Evolutionary conservation across 2,797 vertebrate species (phyloP), one percentile per base, ranked within the genome.

Genomic region (Heteromormyrus szaboi): DNA sequence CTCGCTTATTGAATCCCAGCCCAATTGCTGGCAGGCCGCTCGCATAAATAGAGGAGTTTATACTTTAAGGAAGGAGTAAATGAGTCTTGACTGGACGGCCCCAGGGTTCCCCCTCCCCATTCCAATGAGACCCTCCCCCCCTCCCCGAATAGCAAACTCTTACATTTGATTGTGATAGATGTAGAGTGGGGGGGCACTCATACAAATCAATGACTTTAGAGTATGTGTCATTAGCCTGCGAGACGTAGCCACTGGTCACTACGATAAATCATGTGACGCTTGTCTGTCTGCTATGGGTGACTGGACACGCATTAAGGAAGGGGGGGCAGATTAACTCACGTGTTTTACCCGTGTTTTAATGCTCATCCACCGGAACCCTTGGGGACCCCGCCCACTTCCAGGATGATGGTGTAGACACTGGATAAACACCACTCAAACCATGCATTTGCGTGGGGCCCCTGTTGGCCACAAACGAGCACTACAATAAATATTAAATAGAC

Each of bases 151-250:
- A 97, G 97, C 98, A 98, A 99, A 99, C 97, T 97, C 97, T 96
- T 96, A 97, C 98, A 98, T 98, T 99, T 98, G 99, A 99, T 99
- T 99, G 98, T 99, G 98, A 99, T 99, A 99, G 98, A 99, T 99
- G 98, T 97, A 98, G 97, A 98, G 96, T 96, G 97, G 98, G 98
- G 62, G 98, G 97, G 97, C 97, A 98, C 98, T 99, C 98, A 98
- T 99, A 99, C 98, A 99, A 99, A 99, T 99, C 98, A 99, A 99
- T 99, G 98, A 98, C 97, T 98, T 98, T 97, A 97, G 97, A 97
- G 98, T 99, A 97, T 97, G 98, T 99, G 98, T 99, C 98, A 99
- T 99, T 99, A 99, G 98, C 97, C 97, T 96, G 97, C 97, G 97
- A 98, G 96, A 98, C 96, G 97, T 97, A 97, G 97, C 97, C 98